A percentile compares a stretch with the other conserved stretches of the same genome.
Evolutionary conservation across 1,140 invertebrate genomes (phyloP).

Genomic region (Orussus abietinus): DNA sequence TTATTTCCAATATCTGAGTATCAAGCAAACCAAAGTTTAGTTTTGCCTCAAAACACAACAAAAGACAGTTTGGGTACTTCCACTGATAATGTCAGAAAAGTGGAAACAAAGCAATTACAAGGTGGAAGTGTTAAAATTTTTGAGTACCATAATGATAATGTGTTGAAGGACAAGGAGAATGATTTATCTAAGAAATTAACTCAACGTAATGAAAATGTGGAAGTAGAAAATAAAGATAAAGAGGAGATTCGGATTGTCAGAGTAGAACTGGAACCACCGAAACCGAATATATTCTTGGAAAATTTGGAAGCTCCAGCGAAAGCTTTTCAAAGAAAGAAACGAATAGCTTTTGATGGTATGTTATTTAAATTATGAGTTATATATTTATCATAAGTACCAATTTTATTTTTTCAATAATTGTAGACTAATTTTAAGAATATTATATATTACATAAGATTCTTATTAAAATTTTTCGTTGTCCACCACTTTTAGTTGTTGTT

Average conservation of each 20-base stretch:
- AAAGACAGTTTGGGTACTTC: background rate
- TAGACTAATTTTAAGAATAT: conserved; percentile 12
- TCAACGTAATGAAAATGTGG: conserved; percentile 15
- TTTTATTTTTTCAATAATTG: conserved; percentile 9
- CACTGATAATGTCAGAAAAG: conserved; percentile 21
- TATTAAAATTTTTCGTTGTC: conserved; percentile 5
- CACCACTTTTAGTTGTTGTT: conserved; percentile 27
- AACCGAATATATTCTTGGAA: conserved; percentile 44
- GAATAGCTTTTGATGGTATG: conserved; percentile 48
- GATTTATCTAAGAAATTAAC: conserved; percentile 17
- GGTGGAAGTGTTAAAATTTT: conserved; percentile 29
- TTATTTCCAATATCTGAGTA: conserved; percentile 49
- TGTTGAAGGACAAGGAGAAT: conserved; percentile 32
- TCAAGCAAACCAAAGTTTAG: background rate
- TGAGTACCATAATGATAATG: conserved; percentile 30
- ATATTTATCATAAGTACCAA: background rate
- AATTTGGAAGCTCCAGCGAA: conserved; percentile 39
- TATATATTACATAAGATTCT: too few species aligned
- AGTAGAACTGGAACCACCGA: conserved; percentile 28
- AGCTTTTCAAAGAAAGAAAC: conserved; percentile 44
- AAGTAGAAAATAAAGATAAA: conserved; percentile 22
- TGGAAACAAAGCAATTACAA: conserved; percentile 28
- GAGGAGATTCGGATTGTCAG: conserved; percentile 13
- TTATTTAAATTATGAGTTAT: background rate
- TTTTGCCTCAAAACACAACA: background rate